Evolutionary conservation across 2,113 vertebrate species (phyloP).

Genomic region (Cyrtonyx montezumae): DNA sequence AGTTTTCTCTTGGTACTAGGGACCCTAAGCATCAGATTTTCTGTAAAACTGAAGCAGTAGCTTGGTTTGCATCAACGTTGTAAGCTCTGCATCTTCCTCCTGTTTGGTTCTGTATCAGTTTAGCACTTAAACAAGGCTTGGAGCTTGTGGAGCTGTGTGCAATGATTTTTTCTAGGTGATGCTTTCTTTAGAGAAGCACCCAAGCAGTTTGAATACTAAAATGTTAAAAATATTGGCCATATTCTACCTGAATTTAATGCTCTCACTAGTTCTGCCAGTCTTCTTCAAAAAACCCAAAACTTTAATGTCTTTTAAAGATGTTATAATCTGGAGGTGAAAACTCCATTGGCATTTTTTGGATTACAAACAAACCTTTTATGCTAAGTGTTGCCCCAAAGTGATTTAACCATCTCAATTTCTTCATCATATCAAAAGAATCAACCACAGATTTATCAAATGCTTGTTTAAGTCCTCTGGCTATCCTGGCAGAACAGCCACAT

Average conservation of each 20-base stretch:
- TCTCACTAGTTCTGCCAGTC: not conserved
- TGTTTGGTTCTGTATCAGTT: not conserved
- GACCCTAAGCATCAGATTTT: not conserved
- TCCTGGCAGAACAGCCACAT: not conserved
- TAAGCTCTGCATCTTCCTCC: not conserved
- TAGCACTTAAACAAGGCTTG: not conserved
- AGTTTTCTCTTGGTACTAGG: not conserved
- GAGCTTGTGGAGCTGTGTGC: not conserved
- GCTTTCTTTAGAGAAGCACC: not conserved
- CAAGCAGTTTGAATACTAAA: not conserved
- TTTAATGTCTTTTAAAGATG: not conserved
- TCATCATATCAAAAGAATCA: rapidly evolving
- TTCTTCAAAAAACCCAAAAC: not conserved
- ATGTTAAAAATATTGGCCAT: not conserved
- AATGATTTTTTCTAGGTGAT: not conserved
- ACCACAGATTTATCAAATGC: not conserved
- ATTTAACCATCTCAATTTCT: not conserved
- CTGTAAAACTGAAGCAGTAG: not conserved
- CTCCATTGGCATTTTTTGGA: not conserved
- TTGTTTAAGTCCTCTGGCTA: not conserved
- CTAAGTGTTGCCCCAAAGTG: not conserved
- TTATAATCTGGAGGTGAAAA: too few species aligned
- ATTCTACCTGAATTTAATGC: not conserved
- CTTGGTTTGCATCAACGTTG: not conserved
- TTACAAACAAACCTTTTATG: not conserved